These are phyloP conservation scores for Stramonita haemastoma DNA, from an alignment of 2,888 invertebrate species.

Conservation along the genomic window DNA sequence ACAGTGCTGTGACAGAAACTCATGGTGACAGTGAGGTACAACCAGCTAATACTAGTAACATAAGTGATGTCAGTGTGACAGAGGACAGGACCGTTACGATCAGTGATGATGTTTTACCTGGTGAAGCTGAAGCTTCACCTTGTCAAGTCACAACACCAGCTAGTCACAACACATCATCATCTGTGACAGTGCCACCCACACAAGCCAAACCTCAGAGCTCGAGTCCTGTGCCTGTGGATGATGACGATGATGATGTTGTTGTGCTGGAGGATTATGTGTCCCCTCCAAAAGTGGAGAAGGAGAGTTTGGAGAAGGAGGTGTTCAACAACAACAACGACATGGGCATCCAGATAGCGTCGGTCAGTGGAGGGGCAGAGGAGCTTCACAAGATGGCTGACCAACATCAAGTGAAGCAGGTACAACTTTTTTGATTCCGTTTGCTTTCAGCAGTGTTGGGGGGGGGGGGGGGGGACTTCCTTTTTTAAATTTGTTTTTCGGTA, in stretches of 20 bases:
- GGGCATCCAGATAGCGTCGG: slow-evolving; percentile 58
- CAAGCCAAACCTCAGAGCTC: background rate
- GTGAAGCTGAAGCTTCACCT: too few species aligned
- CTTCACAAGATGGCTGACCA: slow-evolving; percentile 34
- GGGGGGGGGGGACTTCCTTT: too few species aligned
- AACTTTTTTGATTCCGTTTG: background rate
- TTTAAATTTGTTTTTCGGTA: too few species aligned
- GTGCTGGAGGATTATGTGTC: background rate
- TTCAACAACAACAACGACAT: slow-evolving; percentile 49
- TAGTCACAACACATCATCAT: too few species aligned
- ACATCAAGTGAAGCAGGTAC: slow-evolving; percentile 38
- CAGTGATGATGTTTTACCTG: too few species aligned
- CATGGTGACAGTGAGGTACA: too few species aligned
- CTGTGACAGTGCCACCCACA: background rate
- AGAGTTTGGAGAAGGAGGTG: slow-evolving; percentile 38
- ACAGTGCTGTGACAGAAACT: too few species aligned
- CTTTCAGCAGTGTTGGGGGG: too few species aligned
- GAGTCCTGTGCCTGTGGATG: background rate
- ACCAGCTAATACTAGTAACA: too few species aligned
- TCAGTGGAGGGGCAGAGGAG: slow-evolving; percentile 54
- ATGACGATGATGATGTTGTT: slow-evolving; percentile 22
- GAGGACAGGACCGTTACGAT: too few species aligned
- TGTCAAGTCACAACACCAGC: too few species aligned
- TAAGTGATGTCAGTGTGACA: too few species aligned
- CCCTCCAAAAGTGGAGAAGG: background rate